These are phyloP conservation scores for Brachionus sp. DNA, from an alignment of 1,140 invertebrate genomes.

Conservation along the genomic window DNA sequence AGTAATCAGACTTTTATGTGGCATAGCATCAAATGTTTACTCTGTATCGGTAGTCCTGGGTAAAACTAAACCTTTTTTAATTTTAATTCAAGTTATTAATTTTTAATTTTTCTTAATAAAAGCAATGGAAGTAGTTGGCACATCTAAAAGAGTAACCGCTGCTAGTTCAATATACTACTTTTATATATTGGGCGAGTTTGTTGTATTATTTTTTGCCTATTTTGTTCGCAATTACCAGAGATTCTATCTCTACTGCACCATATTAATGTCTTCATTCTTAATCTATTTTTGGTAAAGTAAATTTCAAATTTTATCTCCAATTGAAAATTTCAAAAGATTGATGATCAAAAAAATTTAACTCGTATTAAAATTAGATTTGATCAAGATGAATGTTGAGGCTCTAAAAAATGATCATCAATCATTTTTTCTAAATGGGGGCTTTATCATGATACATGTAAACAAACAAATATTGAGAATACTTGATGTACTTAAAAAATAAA, in stretches of 20 bases:
- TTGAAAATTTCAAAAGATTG: too few relatives aligned
- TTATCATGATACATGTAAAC: too few relatives aligned
- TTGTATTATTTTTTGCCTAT: conserved; percentile 37
- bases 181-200: conserved; percentile 35
- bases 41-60: not conserved
- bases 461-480: too few relatives aligned
- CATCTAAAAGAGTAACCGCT: conserved; percentile 20
- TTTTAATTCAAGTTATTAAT: not conserved
- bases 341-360: too few relatives aligned
- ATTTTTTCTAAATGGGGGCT: too few relatives aligned
- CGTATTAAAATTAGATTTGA: too few relatives aligned
- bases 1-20: not conserved
- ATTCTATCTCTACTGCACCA: not conserved
- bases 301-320: too few relatives aligned
- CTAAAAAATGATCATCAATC: too few relatives aligned
- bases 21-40: conserved; percentile 7
- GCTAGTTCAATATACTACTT: conserved; percentile 37
- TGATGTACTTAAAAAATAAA: too few relatives aligned
- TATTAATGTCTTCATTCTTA: not conserved
- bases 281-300: conserved; percentile 3
- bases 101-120: not conserved
- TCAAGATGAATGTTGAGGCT: too few relatives aligned
- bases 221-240: conserved; percentile 22
- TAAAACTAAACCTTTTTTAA: not conserved
- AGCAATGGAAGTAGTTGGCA: conserved; percentile 37